Base-by-base conservation (phyloP, 1,140 invertebrate genomes). In the Drosophila virilis region DNA sequence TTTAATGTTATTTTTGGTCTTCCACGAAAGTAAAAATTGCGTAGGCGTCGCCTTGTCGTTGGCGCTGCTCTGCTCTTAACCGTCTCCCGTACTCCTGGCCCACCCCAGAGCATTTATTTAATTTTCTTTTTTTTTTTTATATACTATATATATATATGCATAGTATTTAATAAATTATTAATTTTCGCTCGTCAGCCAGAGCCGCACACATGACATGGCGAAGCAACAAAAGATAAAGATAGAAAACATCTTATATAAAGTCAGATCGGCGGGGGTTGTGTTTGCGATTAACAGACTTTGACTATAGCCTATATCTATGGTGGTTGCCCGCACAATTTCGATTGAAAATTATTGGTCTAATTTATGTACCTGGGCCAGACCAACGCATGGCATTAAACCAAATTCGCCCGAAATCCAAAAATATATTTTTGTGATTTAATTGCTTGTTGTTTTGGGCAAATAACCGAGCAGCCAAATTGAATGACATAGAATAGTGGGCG, bases 161-260 rank as follows among this genome's bases (percentile, higher is more conserved):
- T 83, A 77, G 77, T 80, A 86, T 86, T 85, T 86, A 85, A 85
- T 85, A 85, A 85, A 86, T 85, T 85, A 85, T 85, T 85, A 85
- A 86, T 78, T 81, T 86, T 81, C 50, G 54, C 65, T 50, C 75
- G 54, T 28, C 22, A 28, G 22, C 22, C 22, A 4, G 22, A 28
- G 22, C 4, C 22, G 22, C 62, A 67, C 64, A 73, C 82, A 81
- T 85, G 82, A 85, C 81, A 81, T 81, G 70, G 70, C 74, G 66
- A 86, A 74, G 82, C 78, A 80, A 86, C 7, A 13, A 57, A 57
- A 9, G 2, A 43, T 43, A 15, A 12, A 17, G 37, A 54, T 15
- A 38, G 10, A 35, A 37, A 57, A n/a, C 37, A 70, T 84, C 57
- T 79, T 79, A 79, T 84, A 73, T 84, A 74, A 80, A 80, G 57